These are phyloP conservation scores for Linurgus olivaceus DNA, from an alignment of 2,797 vertebrate species.

Conservation along the genomic window DNA sequence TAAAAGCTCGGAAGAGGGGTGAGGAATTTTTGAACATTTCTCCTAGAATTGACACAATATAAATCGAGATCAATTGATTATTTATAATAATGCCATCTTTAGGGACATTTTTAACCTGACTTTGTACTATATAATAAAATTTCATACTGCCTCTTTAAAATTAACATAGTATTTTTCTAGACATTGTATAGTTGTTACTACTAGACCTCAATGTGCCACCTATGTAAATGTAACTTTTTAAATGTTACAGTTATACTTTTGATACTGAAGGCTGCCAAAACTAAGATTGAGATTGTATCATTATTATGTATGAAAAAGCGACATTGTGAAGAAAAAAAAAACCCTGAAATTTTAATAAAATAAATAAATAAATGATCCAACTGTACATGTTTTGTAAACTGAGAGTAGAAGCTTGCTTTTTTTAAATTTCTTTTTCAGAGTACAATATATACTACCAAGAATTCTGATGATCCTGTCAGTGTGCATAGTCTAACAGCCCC, in stretches of 20 bases:
- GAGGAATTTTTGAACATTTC: constrained; percentile 44
- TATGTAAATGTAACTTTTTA: constrained; percentile 56
- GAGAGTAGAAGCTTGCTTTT: background rate
- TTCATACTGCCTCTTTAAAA: constrained; percentile 1
- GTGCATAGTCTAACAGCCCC: background rate
- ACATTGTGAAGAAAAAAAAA: background rate
- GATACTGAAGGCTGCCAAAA: constrained; percentile 23
- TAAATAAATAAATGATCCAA: background rate
- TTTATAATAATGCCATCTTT: constrained; percentile 36
- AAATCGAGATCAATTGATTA: constrained; percentile 21
- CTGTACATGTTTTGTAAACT: background rate
- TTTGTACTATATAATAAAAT: constrained; percentile 28
- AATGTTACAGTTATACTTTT: constrained; percentile 15
- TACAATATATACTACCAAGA: background rate
- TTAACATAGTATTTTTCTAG: constrained; percentile 62
- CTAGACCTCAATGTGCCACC: background rate
- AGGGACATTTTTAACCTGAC: background rate
- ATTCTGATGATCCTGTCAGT: background rate
- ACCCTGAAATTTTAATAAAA: background rate
- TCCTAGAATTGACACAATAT: constrained; percentile 29
- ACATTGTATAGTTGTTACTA: constrained; percentile 21
- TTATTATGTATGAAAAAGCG: background rate
- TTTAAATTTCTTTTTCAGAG: background rate
- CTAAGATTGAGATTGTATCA: background rate
- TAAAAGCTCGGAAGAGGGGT: background rate